Base-by-base conservation (phyloP, 30 jellyfish, hydroid and myxozoan species). In the Cassiopea andromeda region DNA sequence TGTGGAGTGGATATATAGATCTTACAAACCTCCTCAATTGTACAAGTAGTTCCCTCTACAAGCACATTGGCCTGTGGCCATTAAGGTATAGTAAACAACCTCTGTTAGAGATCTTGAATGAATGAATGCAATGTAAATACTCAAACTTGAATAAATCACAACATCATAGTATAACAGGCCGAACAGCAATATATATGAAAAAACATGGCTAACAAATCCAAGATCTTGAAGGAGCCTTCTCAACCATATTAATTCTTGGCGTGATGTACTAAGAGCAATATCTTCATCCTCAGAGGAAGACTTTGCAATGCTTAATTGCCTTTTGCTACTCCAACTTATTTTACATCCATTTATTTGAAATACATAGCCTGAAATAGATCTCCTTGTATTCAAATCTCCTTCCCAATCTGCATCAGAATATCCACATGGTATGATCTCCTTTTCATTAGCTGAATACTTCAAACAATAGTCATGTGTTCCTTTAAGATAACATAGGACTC, bases 211-310 rank as follows among this genome's bases (percentile, higher is more conserved):
- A n/a, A 48, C 60, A 45, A 77, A 2, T 78, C 86, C 85, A 66
- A 88, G 59, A 80, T 88, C 95, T 17, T 71, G 71, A 45, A 88
- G 68, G 57, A 88, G 57, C 19, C 91, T 69, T 48, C 91, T 48
- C 46, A 88, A 57, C 94, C 94, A 87, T 10, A 87, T 49, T 43
- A 90, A 90, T 87, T 78, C 94, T 69, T 87, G 94, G 47, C 83
- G 1, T 13, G 90, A 90, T 85, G 82, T 47, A 85, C 77, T 77
- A 85, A 87, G 13, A 46, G 91, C 91, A 19, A 84, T 54, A 74
- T 84, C 70, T 73, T 84, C 92, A 50, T 88, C 92, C 72, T 85
- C 93, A 9, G 90, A 77, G 64, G 94, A 87, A 15, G 94, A 76
- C 59, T 47, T 75, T 7, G 93, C 69, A 14, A 75, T 88, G 44